Conservation (phyloP, 2,113 vertebrate species). For the Chelonoidis abingdonii region DNA sequence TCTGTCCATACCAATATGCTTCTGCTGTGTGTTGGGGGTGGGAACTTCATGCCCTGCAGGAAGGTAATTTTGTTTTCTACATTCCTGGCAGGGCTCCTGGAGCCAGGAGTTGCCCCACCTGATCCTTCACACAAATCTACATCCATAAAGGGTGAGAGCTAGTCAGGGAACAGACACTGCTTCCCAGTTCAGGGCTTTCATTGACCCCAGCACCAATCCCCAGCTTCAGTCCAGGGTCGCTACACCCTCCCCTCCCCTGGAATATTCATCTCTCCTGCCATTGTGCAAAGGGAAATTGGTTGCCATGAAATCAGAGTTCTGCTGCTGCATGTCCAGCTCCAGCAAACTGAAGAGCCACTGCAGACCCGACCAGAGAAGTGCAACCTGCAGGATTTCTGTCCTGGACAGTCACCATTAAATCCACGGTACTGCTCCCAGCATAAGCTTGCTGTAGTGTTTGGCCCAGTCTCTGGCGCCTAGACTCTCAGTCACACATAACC, state of each 20-base stretch:
- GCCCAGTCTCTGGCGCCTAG: not conserved
- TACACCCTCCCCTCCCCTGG: not conserved
- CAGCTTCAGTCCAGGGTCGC: not conserved
- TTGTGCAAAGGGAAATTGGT: not conserved
- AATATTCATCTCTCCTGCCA: not conserved
- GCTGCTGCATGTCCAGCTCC: too few relatives aligned
- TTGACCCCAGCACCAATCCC: not conserved
- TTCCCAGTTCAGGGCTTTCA: not conserved
- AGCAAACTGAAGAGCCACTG: not conserved
- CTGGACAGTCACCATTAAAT: not conserved
- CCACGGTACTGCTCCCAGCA: not conserved
- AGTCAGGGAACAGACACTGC: not conserved
- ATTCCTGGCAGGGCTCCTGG: not conserved
- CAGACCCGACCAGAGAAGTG: too few relatives aligned
- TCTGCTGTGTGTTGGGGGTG: not conserved
- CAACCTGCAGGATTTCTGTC: not conserved
- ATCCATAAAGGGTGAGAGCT: not conserved
- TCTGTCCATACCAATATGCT: not conserved
- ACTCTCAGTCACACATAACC: not conserved
- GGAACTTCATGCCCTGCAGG: not conserved
- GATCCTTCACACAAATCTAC: not conserved
- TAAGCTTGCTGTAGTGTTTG: not conserved
- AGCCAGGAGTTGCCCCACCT: not conserved
- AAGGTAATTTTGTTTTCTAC: not conserved
- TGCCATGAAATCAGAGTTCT: not conserved